Percentiles rank a stretch among this genome's conserved stretches.
Conservation (phyloP, 2,113 vertebrate genomes). For the Strix uralensis region DNA sequence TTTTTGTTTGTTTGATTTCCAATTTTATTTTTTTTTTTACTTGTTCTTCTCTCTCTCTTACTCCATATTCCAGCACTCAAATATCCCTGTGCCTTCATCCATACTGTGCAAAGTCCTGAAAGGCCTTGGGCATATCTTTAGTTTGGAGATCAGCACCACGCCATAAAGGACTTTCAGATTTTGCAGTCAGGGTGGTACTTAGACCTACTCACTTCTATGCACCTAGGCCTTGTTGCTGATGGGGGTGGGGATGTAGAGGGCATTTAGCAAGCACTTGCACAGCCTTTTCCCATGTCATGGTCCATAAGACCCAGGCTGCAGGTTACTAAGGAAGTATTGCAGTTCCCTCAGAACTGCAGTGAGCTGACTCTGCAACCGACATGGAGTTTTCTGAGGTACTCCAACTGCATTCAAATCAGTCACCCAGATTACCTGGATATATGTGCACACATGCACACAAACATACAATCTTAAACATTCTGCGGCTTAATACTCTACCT, state of each 20-base stretch:
- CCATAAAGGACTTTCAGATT: neutral
- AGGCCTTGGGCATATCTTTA: neutral
- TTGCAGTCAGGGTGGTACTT: neutral
- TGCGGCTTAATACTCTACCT: neutral
- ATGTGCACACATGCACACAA: neutral
- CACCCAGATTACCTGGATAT: neutral
- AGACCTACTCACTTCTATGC: neutral
- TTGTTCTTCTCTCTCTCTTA: neutral
- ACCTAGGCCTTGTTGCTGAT: neutral
- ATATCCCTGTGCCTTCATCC: neutral
- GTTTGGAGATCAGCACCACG: neutral
- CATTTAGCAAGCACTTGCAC: neutral
- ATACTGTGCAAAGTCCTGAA: neutral
- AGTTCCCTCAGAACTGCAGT: neutral
- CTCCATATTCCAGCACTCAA: neutral
- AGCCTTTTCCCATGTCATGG: neutral
- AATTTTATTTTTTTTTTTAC: neutral
- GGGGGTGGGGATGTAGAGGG: neutral
- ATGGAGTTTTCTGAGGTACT: accelerated
- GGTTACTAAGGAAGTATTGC: neutral
- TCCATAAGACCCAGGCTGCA: neutral
- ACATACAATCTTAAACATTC: accelerated
- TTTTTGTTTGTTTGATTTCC: neutral
- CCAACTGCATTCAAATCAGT: neutral
- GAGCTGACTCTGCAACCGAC: neutral